These are phyloP conservation scores for Calameuta idolon DNA, from an alignment of 2,888 invertebrate genomes.

Conservation along the genomic window DNA sequence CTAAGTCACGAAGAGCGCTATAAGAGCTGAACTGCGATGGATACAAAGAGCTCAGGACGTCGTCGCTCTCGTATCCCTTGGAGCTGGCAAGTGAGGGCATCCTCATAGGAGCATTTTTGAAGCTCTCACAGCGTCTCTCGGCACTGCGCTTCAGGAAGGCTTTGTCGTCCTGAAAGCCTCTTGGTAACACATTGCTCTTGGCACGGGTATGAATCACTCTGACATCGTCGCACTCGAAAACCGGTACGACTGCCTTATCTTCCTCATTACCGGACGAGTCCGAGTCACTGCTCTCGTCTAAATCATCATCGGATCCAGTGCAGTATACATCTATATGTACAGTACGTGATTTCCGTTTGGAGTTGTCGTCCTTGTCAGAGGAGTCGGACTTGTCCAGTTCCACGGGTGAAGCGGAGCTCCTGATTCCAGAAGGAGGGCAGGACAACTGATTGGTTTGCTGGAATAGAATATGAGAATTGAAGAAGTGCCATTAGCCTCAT, in stretches of 20 bases:
- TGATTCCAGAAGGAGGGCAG: not conserved
- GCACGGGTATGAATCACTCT: conserved; percentile 72
- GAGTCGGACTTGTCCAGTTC: conserved; percentile 30
- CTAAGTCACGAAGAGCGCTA: conserved; percentile 71
- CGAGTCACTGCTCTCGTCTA: conserved; percentile 51
- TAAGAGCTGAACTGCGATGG: conserved; percentile 74
- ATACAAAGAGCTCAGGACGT: conserved; percentile 72
- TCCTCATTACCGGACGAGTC: conserved; percentile 63
- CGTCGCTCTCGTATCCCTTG: conserved; percentile 65
- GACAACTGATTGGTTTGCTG: not conserved
- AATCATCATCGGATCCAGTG: conserved; percentile 72
- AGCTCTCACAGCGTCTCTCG: conserved; percentile 45
- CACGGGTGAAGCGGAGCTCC: not conserved
- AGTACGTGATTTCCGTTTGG: conserved; percentile 71
- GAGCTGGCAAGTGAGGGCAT: conserved; percentile 56
- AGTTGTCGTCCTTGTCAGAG: conserved; percentile 44
- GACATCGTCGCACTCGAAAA: conserved; percentile 74
- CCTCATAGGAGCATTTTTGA: conserved; percentile 47
- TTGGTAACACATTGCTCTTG: conserved; percentile 67
- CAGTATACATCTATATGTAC: conserved; percentile 83
- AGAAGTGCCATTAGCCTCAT: not conserved
- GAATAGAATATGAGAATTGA: not conserved
- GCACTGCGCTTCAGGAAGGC: conserved; percentile 50
- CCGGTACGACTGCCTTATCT: conserved; percentile 73
- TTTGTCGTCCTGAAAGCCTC: conserved; percentile 57